Percentiles rank a stretch among this genome's conserved stretches.
Conservation (phyloP, 2,888 invertebrate genomes). For the Sceliomorpha sp. region DNA sequence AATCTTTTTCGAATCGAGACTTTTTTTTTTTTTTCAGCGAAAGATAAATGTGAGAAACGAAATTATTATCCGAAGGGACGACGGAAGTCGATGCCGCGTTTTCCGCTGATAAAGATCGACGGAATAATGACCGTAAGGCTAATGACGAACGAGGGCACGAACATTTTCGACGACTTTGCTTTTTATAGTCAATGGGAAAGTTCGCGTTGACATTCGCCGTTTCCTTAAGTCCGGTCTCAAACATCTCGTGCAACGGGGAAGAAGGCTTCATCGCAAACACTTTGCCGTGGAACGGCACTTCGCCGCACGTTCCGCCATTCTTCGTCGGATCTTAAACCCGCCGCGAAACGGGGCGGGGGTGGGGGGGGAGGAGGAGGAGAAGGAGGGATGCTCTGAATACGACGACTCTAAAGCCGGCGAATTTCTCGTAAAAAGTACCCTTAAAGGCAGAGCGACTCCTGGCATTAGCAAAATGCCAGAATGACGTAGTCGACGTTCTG, state of each 20-base stretch:
- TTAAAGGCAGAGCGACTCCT: slow-evolving; percentile 65
- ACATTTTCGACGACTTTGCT: slow-evolving; percentile 37
- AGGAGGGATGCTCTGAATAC: slow-evolving; percentile 37
- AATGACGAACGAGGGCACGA: slow-evolving; percentile 2
- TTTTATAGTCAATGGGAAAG: slow-evolving; percentile 45
- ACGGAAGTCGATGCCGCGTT: no score
- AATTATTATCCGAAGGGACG: no score
- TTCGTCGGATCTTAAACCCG: slow-evolving; percentile 44
- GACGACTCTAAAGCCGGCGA: slow-evolving; percentile 60
- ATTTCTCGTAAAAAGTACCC: slow-evolving; percentile 71
- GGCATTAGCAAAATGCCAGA: slow-evolving; percentile 77
- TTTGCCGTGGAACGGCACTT: slow-evolving; percentile 40
- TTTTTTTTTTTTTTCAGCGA: no score
- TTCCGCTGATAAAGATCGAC: slow-evolving; percentile 13
- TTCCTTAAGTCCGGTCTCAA: slow-evolving; percentile 47
- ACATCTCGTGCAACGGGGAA: slow-evolving; percentile 22
- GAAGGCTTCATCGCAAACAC: slow-evolving; percentile 49
- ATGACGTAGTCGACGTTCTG: slow-evolving; percentile 57
- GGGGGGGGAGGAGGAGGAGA: no score
- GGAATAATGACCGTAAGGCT: slow-evolving; percentile 6
- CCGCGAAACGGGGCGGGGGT: slow-evolving; percentile 19
- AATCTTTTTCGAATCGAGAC: no score
- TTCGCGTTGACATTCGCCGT: slow-evolving; percentile 49
- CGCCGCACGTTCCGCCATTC: slow-evolving; percentile 43
- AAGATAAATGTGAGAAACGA: no score